Base-by-base conservation (phyloP, 2,797 vertebrate genomes). In the Chelmon rostratus region DNA sequence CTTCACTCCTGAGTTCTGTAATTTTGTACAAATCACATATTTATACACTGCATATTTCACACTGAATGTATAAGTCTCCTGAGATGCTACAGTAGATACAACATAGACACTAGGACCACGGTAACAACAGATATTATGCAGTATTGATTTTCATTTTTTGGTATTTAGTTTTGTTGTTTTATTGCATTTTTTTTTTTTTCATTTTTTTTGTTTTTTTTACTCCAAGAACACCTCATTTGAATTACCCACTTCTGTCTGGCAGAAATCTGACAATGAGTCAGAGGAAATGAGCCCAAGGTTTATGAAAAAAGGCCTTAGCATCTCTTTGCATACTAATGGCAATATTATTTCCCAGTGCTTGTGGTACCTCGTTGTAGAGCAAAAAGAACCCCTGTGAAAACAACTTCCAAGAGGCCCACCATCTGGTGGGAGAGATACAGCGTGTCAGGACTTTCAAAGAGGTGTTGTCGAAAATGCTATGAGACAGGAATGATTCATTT, bases 361-460 rank as follows among this genome's bases (percentile, higher is more conserved):
- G 42, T 76, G 73, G 42, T 85, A 84, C 65, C 68, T 69, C 23
- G 68, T 76, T 72, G 82, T 76, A 66, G 53, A 81, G 81, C 66
- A 83, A 81, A 84, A 76, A 75, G 63, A 86, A 64, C 46, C 52
- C 35, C 25, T 57, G 73, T 78, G 67, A 53, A 84, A 78, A 81
- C 76, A 84, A 82, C 64, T 78, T 89, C 77, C 82, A 73, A 83
- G 81, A 73, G 72, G 77, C 53, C 62, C 65, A 78, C 82, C 89
- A 88, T 92, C 85, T 92, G 90, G 79, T 23, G 44, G 68, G 53
- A 86, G 80, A 88, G 86, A 94, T 89, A 90, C 73, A 86, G 76
- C 56, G 63, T 68, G 71, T 88, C 74, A 73, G 71, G 81, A 61
- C 78, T 85, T 91, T 86, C 80, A 91, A 91, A 93, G 64, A 85